Percentiles rank a stretch among this genome's conserved stretches.
Conservation (phyloP, 2,113 vertebrate genomes). For the Podarcis raffonei region DNA sequence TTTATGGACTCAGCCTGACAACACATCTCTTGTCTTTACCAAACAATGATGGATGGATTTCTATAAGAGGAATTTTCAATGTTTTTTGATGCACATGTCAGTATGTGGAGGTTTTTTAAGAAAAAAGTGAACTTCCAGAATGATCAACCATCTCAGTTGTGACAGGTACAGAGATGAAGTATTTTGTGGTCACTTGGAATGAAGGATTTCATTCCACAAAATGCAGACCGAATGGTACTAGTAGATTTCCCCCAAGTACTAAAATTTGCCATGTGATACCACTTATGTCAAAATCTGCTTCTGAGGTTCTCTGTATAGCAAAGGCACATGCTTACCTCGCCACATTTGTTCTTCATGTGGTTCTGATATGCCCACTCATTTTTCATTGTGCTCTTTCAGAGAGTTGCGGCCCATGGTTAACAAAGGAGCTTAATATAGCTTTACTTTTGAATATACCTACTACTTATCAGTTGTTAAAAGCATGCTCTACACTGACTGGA, state of each 20-base stretch:
- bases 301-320: conserved; percentile 42
- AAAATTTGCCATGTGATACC: conserved; percentile 25
- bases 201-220: background rate
- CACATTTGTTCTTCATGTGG: conserved; percentile 39
- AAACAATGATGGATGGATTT: background rate
- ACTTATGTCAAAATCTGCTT: conserved; percentile 40
- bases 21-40: background rate
- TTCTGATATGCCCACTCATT: conserved; percentile 39
- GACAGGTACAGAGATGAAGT: conserved; percentile 6
- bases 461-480: conserved; percentile 7
- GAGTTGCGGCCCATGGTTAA: conserved; percentile 12
- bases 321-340: conserved; percentile 29
- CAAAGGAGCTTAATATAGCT: conserved; percentile 41
- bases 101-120: background rate
- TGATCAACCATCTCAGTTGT: accelerated
- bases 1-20: background rate
- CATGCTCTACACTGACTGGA: conserved; percentile 27
- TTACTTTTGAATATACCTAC: conserved; percentile 19
- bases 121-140: background rate
- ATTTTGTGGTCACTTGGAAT: conserved; percentile 25
- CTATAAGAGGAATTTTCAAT: background rate
- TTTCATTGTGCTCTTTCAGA: conserved; percentile 37
- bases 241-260: conserved; percentile 7
- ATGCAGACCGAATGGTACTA: conserved; percentile 16
- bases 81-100: background rate